Base-by-base conservation (phyloP, 2,797 vertebrate species). In the Sebastes vulpes region DNA sequence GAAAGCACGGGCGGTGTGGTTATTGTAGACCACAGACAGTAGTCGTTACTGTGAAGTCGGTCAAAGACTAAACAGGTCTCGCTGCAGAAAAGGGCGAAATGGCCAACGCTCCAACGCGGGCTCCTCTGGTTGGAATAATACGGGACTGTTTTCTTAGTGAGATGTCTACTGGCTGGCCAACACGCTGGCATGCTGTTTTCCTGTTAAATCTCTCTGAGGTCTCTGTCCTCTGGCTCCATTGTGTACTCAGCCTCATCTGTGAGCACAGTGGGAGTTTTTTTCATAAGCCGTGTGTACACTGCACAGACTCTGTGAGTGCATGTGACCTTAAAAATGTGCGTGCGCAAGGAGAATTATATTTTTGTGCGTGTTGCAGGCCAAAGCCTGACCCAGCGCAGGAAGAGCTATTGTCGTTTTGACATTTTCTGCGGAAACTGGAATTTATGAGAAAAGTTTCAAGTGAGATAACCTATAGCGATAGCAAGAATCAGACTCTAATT, bases 391-490 rank as follows among this genome's bases (percentile, higher is more conserved):
- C 83, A 16, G 21, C 0, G 25, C 89, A 95, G 94, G 93, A 95
- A 93, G 87, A 72, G 32, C 87, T 86, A 94, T 95, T 95, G 93
- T 95, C 93, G 50, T 82, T 86, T 66, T 95, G 92, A 92, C 94
- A 94, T 95, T 96, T 94, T 87, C 78, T 72, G 32, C 52, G 72
- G 91, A 92, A 92, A 88, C 79, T 79, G 57, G 59, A 77, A 93
- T 93, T 90, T 87, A 92, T 90, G 89, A 89, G 86, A 84, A 85
- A 65, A 23, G 59, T 83, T 90, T 77, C 4, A 59, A 65, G 78
- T 25, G 60, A 84, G 91, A 94, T 94, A 93, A 93, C 89, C 90
- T 81, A 70, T 76, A 20, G 75, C 32, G 64, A 89, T 79, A 81
- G 11, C 14, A 46, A 60, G 72, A 78, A 69, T 83, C 48, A 5